Evolutionary conservation across 2,888 invertebrate species (phyloP), one percentile per base, ranked within the genome.

Genomic region (Leucoma salicis): DNA sequence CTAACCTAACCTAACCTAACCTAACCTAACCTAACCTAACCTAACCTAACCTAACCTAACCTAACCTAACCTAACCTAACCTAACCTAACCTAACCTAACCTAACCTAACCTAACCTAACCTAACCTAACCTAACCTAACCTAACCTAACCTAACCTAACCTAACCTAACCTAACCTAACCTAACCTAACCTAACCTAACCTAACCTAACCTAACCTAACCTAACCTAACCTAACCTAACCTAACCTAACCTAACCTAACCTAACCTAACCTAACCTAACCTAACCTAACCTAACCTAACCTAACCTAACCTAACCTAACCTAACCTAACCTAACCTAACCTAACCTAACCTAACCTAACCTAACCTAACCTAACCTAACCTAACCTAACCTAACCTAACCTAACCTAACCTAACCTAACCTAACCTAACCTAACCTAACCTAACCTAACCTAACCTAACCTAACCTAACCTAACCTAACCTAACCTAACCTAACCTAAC

Each of bases 21-120:
- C 53, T 49, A 56, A 53, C 56, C 56, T 50, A 56, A 56, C 56
- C 56, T 49, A 56, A 56, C 56, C 56, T 50, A 56, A 56, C 56
- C 56, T 51, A 56, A 56, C 56, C 53, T 49, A 56, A 56, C 56
- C 56, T 50, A 56, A 56, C 56, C 56, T 49, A 51, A 54, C 54
- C 54, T 51, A 54, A 53, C 53, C 53, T 52, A 50, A 50, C 50
- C 48, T 46, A 56, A 46, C 50, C 44, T 45, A 44, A 50, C 56
- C 53, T 50, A 56, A 53, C 56, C 53, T 49, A 53, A 53, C 53
- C 48, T 46, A 53, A 48, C 51, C 47, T 48, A 51, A 51, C 46
- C 46, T 47, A 46, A 46, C 50, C 50, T 46, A 50, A 50, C 50
- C 50, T 46, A 50, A 50, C 50, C 50, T 46, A 50, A 50, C 50